Base-by-base conservation (phyloP, 2,113 vertebrate genomes). In the Nettapus auritus region DNA sequence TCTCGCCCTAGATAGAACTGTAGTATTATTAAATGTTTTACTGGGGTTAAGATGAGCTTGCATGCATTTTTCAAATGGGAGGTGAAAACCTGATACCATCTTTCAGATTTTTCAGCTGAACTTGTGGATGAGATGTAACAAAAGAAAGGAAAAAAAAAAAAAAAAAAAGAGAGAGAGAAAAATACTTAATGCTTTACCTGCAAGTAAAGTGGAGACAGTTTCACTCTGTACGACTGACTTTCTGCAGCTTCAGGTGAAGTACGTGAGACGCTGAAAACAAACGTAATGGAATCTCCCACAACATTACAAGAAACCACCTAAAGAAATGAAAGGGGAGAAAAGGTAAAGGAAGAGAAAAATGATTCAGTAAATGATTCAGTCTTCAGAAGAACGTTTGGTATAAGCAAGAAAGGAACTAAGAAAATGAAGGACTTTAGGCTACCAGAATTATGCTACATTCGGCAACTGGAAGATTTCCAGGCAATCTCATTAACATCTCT, bases 271-370 rank as follows among this genome's bases (percentile, higher is more conserved):
- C 91, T 83, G 48, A 99, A 67, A 8, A 98, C 89, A 97, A 99
- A 99, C 95, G 97, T 97, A 74, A 99, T 83, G 46, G 97, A 96
- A 60, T 99, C 98, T 13, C 99, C 99, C 33, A 98, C 91, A 88
- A 98, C 98, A 1, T 94, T 98, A 96, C 99, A 99, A 89, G 97
- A 96, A 83, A 98, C 97, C 70, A 98, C 97, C 99, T 99, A 93
- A 25, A 64, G 92, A 79, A 87, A 86, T 21, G 8, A 77, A 56
- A 36, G 34, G 15, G 2, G 7, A 23, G 4, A 5, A 9, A 17
- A 63, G 80, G 77, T 1, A 8, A 57, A 75, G 79, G 56, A 82
- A 68, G 29, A 9, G 26, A 75, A 88, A 70, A 81, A 16, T 16
- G 46, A n/a, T 26, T 82, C 18, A 69, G 19, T 46, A 70, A 81